phyloP scores from a whole-genome alignment of 2,113 vertebrate genomes.

The Fregetta grallaria region DNA sequence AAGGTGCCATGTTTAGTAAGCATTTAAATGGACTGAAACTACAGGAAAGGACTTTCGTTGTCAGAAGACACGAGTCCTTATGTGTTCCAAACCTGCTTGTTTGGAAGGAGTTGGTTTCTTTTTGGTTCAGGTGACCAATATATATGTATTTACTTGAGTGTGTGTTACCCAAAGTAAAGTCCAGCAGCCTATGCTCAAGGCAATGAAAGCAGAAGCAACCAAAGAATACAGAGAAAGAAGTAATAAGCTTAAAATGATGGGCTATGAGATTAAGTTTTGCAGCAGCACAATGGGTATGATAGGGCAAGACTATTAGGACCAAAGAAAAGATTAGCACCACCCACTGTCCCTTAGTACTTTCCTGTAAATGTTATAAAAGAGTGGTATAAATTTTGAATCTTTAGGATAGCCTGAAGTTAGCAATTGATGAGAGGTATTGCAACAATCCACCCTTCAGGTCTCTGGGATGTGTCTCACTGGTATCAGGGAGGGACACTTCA shows the following conservation, averaged over 20 bases:
- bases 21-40: background rate
- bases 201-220: background rate
- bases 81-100: background rate
- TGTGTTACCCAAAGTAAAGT: background rate
- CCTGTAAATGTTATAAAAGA: background rate
- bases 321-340: background rate
- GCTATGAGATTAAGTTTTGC: background rate
- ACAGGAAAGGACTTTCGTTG: background rate
- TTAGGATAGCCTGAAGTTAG: background rate
- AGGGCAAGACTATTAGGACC: background rate
- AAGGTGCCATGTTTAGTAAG: background rate
- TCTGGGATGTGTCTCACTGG: background rate
- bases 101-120: background rate
- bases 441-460: background rate
- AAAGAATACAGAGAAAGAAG: background rate
- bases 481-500: background rate
- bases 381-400: background rate
- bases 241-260: background rate
- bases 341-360: background rate
- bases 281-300: background rate
- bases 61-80: background rate
- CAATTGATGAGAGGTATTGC: background rate
- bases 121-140: background rate
- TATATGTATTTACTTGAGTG: background rate
- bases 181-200: background rate